Percentiles rank a stretch among this genome's conserved stretches.
Evolutionary conservation across 2,113 vertebrate species (phyloP).

Genomic region (Dinomys branickii): DNA sequence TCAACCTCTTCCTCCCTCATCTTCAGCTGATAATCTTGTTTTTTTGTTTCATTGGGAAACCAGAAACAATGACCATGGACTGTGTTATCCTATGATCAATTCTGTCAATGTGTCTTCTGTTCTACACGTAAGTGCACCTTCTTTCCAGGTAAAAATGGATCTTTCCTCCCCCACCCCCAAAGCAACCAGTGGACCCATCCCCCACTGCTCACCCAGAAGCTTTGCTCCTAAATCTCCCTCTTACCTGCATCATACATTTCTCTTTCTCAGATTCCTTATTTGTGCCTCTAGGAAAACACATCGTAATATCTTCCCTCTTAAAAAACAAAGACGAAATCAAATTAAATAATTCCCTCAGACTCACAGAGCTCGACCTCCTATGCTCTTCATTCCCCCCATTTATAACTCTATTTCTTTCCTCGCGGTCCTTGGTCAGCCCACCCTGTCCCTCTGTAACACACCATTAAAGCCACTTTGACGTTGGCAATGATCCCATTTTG

Average conservation of each 20-base stretch:
- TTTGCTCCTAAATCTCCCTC: neutral
- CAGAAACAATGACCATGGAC: neutral
- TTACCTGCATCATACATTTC: neutral
- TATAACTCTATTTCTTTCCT: neutral
- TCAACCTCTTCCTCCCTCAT: neutral
- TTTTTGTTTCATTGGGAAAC: neutral
- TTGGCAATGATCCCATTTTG: neutral
- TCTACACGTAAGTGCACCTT: neutral
- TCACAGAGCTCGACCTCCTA: neutral
- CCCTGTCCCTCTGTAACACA: neutral
- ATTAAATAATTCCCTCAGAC: neutral
- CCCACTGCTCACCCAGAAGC: neutral
- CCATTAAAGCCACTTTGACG: neutral
- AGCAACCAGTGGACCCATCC: neutral
- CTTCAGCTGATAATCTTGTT: neutral
- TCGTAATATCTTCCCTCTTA: neutral
- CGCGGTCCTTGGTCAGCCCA: neutral
- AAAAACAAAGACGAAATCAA: neutral
- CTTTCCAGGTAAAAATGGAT: neutral
- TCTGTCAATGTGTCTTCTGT: neutral
- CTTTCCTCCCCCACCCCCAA: neutral
- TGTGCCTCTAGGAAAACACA: neutral
- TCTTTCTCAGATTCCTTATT: neutral
- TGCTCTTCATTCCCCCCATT: neutral
- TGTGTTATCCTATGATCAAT: neutral